Conservation (phyloP, 2,113 vertebrate species). For the Psettodes erumei region DNA sequence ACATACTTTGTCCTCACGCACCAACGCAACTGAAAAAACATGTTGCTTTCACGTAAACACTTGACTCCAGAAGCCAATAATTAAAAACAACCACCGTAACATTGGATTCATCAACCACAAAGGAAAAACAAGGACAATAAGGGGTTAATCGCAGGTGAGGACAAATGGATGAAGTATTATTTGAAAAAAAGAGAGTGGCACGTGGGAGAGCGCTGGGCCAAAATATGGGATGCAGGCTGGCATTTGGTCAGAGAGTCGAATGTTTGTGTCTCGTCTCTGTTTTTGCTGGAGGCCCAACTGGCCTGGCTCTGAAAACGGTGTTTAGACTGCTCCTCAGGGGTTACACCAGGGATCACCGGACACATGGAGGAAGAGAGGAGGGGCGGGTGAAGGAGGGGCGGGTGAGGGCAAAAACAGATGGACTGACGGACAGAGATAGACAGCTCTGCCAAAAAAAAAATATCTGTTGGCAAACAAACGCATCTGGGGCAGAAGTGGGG, state of each 20-base stretch:
- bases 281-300: conserved; percentile 63
- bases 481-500: conserved; percentile 11
- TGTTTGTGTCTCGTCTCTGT: conserved; percentile 69
- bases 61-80: background rate
- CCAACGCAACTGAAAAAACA: background rate
- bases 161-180: background rate
- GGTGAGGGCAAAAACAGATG: conserved; percentile 47
- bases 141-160: background rate
- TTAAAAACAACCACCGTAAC: background rate
- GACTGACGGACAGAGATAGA: conserved; percentile 41
- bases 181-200: conserved; percentile 14
- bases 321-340: conserved; percentile 61
- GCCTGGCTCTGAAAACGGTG: conserved; percentile 51
- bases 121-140: background rate
- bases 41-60: conserved; percentile 5
- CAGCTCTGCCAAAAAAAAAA: conserved; percentile 28
- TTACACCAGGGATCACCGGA: conserved; percentile 48
- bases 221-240: conserved; percentile 18
- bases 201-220: background rate
- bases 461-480: background rate
- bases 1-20: background rate
- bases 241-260: conserved; percentile 25
- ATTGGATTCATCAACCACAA: background rate
- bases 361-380: conserved; percentile 46
- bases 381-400: conserved; percentile 1